Evolutionary conservation across 2,797 vertebrate genomes (phyloP), one percentile per base, ranked within the genome.

Genomic region (Aulostomus chinensis): DNA sequence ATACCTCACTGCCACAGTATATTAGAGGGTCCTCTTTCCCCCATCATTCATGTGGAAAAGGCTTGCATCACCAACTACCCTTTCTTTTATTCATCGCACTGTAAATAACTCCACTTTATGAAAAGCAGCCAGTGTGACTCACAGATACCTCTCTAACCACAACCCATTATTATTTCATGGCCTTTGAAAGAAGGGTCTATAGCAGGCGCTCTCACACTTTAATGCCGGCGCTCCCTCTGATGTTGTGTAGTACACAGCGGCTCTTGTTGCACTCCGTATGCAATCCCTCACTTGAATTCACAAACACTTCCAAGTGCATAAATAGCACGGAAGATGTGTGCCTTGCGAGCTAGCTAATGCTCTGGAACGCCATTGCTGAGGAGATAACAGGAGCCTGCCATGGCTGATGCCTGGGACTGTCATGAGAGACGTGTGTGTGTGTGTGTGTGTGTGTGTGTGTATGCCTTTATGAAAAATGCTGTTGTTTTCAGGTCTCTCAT

Each of bases 71-170:
- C 62, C 80, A 87, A 82, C 85, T 75, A 64, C 85, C 87, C 88
- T 86, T 91, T 92, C 86, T 91, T 91, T 90, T 91, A 91, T 89
- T 91, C 90, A 92, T 89, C 65, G 83, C 84, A 87, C 89, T 90
- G 90, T 90, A 91, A 92, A 92, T 91, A 90, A 91, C 90, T 90
- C 86, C 85, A 89, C 89, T 89, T 91, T 90, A 92, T 91, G 91
- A 92, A 91, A 90, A 90, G 86, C 89, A 92, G 88, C 85, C 81
- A 88, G 86, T 90, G 87, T 91, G 88, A 90, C 88, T 91, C 86
- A 81, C 78, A 78, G 86, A 89, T 90, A 90, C 84, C 85, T 88
- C 85, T 88, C 87, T 88, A 92, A 90, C 88, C 90, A 89, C 90
- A 89, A 89, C 69, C 86, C 90, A 89, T 92, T 91, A 91, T 92